Base-by-base conservation (phyloP, 1,140 invertebrate species). In the Drosophila nannoptera region DNA sequence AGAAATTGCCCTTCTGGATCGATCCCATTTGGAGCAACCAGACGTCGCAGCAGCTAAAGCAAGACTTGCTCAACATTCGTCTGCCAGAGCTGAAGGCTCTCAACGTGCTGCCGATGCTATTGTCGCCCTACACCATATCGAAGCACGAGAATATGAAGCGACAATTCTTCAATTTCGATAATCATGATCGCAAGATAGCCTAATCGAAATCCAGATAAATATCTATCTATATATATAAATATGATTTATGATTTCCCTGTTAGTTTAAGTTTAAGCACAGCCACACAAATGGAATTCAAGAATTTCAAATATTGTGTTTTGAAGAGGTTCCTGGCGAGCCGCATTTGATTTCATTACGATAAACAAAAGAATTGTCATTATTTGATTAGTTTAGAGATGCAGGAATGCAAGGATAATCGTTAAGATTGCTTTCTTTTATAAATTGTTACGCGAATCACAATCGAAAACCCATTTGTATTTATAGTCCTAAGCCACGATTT, bases 11-110 rank as follows among this genome's bases (percentile, higher is more conserved):
- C 0, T 89, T 77, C 64, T 89, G 88, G 87, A 84, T 88, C 31
- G 88, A 89, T 68, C 88, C 88, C 6, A 86, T 89, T 55, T 89
- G 88, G 88, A 78, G 69, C 49, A 86, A 87, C 53, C 69, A 59
- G 56, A 49, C 58, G 49, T 52, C 58, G 49, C 63, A 67, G 48
- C 68, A 69, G 48, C 58, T 50, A 2, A 74, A 48, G 16, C 64
- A 60, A 29, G 78, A 86, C 46, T 32, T 78, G 50, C 65, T 83
- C 5, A 77, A 87, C 35, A 77, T 86, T 14, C 84, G 76, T 11
- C 52, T 88, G 45, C 82, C 86, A 0, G 86, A 89, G 35, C 40
- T 84, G 3, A 87, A 84, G 48, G 49, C 80, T 2, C 52, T 77
- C 4, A 86, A 86, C 61, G 69, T 75, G 1, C 48, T 84, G 9